Evolutionary conservation across 2,888 invertebrate genomes (phyloP), one percentile per base, ranked within the genome.

Genomic region (Cantharis rustica): DNA sequence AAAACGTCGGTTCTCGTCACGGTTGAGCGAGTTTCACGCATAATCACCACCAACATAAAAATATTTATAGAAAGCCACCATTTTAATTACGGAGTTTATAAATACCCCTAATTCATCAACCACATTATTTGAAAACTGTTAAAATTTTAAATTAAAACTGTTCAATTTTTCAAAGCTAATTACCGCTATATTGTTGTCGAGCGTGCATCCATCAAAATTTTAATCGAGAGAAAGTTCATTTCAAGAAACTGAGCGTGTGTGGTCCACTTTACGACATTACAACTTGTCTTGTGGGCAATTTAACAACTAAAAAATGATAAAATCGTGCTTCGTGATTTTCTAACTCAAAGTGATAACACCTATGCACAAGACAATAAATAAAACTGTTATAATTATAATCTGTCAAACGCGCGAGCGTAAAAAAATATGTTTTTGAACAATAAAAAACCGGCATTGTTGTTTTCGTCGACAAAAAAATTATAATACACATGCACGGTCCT

Each of bases 1-100:
- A 69, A 73, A 68, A 69, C 63, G 75, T 27, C 73, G 75, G 71
- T 26, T 71, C 15, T 20, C 31, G 62, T 16, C 63, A 61, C 31
- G 68, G 69, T 69, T 71, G 62, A 20, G 63, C 17, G 63, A 16
- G 31, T 27, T 23, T n/a, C 64, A 66, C 64, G 64, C 64, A 20
- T 20, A 66, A 66, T 20, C 23, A n/a, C 64, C 64, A 66, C 20
- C 7, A 23, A 66, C 64, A 20, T 66, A n/a, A 20, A 47, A 47
- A 47, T 47, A 47, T 47, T 47, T 47, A 47, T 47, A 47, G 47
- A 47, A 47, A 47, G 47, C 47, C 47, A 47, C 47, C 7, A 47
- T n/a, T 47, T 47, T 47, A 47, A 47, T 47, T 47, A 47, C n/a
- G n/a, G n/a, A 47, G 47, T 47, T 47, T 47, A 47, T 47, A n/a